Evolutionary conservation across 1,140 invertebrate genomes (phyloP).

Genomic region (Pogonomyrmex californicus): DNA sequence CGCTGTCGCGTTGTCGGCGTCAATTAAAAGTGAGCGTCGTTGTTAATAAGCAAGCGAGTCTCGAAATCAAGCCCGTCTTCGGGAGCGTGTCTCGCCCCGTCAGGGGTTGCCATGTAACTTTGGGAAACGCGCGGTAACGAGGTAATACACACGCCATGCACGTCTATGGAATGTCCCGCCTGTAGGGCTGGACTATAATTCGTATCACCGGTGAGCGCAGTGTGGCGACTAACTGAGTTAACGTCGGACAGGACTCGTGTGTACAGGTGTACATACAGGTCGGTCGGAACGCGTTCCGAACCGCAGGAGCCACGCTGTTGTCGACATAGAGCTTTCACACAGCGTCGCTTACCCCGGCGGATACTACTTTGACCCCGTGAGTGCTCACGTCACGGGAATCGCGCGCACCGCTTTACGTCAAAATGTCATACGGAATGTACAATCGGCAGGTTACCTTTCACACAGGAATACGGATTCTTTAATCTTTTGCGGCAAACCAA

Average conservation of each 20-base stretch:
- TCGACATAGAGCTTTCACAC: conserved; percentile 62
- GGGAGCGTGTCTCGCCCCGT: conserved; percentile 43
- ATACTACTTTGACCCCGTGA: conserved; percentile 51
- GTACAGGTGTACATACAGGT: conserved; percentile 43
- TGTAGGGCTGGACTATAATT: conserved; percentile 64
- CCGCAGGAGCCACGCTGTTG: conserved; percentile 54
- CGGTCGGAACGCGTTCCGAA: neutral
- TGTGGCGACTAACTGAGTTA: conserved; percentile 73
- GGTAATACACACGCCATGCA: conserved; percentile 73
- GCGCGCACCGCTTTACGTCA: conserved; percentile 2
- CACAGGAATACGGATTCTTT: neutral
- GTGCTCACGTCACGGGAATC: conserved; percentile 20
- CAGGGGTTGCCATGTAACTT: conserved; percentile 61
- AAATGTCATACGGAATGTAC: neutral
- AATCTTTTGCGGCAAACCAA: neutral
- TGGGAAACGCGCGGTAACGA: conserved; percentile 66
- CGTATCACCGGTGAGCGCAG: conserved; percentile 68
- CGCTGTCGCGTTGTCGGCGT: neutral
- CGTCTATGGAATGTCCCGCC: conserved; percentile 64
- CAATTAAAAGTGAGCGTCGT: conserved; percentile 13
- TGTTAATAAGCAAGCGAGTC: conserved; percentile 27
- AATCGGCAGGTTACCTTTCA: neutral
- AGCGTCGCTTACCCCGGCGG: neutral
- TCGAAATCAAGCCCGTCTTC: conserved; percentile 35
- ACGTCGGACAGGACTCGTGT: conserved; percentile 33